Conservation (phyloP, 2,113 vertebrate species). For the Gymnobelideus leadbeateri region DNA sequence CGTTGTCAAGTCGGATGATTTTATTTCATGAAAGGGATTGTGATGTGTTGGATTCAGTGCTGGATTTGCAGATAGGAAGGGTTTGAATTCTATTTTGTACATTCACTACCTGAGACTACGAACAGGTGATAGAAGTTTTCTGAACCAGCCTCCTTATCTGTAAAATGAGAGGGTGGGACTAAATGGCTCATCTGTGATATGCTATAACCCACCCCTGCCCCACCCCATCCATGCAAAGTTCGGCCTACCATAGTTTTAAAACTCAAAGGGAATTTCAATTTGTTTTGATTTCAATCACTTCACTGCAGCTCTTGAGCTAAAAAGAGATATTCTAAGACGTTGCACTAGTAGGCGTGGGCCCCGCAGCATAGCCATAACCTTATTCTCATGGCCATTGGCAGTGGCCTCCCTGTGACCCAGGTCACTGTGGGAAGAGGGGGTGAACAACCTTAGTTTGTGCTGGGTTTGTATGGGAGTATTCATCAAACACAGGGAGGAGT, state of each 20-base stretch:
- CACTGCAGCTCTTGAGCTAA: background rate
- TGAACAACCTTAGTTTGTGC: background rate
- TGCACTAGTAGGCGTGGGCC: conserved; percentile 12
- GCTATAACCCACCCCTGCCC: no score
- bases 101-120: background rate
- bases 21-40: background rate
- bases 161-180: background rate
- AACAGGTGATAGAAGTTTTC: background rate
- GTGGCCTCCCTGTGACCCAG: conserved; percentile 33
- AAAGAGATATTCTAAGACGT: background rate
- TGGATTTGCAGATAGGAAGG: background rate
- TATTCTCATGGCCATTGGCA: conserved; percentile 53
- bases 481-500: background rate
- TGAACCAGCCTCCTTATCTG: background rate
- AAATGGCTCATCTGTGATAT: background rate
- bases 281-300: background rate
- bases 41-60: background rate
- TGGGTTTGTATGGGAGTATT: background rate
- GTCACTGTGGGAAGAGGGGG: conserved; percentile 8
- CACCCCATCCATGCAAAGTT: background rate
- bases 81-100: background rate
- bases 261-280: background rate
- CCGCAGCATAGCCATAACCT: conserved; percentile 4
- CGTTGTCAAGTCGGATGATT: background rate
- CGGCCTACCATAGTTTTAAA: background rate